These are phyloP conservation scores for Ficedula albicollis DNA, from an alignment of 2,797 vertebrate species.

Conservation along the genomic window DNA sequence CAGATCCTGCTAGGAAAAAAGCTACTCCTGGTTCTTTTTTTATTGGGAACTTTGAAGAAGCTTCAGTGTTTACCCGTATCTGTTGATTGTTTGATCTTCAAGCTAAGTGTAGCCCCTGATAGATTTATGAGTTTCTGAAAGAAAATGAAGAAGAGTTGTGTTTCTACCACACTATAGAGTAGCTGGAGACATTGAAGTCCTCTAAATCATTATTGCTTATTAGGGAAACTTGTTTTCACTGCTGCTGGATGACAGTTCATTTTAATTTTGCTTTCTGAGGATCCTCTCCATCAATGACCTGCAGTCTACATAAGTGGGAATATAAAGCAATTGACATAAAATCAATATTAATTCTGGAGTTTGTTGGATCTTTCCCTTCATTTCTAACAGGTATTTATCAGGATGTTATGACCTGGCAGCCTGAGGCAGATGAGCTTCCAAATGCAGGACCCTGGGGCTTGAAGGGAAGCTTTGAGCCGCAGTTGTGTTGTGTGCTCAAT, in stretches of 20 bases:
- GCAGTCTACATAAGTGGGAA: background rate
- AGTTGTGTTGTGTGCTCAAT: background rate
- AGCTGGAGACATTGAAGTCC: background rate
- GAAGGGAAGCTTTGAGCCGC: background rate
- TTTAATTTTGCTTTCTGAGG: slow-evolving; percentile 40
- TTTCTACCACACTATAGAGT: background rate
- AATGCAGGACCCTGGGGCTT: background rate
- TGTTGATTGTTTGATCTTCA: slow-evolving; percentile 54
- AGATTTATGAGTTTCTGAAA: slow-evolving; percentile 28
- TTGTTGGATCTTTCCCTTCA: background rate
- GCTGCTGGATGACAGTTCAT: background rate
- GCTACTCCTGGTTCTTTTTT: background rate
- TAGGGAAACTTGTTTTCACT: slow-evolving; percentile 2
- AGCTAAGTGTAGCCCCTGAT: background rate
- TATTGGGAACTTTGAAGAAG: slow-evolving; percentile 5
- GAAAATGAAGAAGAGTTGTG: background rate
- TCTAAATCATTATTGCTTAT: slow-evolving; percentile 32
- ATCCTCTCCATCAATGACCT: background rate
- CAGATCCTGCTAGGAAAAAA: background rate
- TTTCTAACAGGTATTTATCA: background rate
- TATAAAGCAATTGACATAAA: slow-evolving; percentile 35
- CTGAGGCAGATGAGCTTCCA: background rate
- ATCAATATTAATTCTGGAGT: slow-evolving; percentile 39
- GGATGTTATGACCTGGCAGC: background rate
- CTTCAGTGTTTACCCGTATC: slow-evolving; percentile 27